A percentile compares a stretch with the other conserved stretches of the same genome.
phyloP scores from a whole-genome alignment of 2,888 invertebrate genomes.

The Endotricha flammealis region DNA sequence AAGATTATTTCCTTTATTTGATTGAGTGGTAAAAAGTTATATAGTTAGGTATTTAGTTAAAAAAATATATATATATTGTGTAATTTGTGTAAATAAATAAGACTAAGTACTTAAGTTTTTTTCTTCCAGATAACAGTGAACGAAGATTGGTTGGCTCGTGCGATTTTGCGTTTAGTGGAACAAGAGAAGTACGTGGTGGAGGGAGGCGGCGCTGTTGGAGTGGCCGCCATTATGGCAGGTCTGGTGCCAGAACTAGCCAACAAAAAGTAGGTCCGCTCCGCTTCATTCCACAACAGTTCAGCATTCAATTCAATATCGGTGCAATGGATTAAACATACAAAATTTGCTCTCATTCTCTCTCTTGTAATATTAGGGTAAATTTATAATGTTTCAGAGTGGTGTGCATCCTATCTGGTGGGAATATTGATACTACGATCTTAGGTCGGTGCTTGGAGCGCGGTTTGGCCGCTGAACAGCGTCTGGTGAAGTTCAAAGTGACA shows the following conservation, averaged over 20 bases:
- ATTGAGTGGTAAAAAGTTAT: too few relatives aligned
- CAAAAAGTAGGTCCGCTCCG: conserved; percentile 84
- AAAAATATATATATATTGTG: too few relatives aligned
- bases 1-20: too few relatives aligned
- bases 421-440: conserved; percentile 94
- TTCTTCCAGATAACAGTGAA: conserved; percentile 86
- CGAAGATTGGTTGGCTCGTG: conserved; percentile 90
- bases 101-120: too few relatives aligned
- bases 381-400: conserved; percentile 88
- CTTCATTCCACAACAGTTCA: too few relatives aligned
- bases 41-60: too few relatives aligned
- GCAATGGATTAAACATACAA: too few relatives aligned
- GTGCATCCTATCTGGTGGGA: conserved; percentile 90
- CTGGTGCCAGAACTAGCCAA: conserved; percentile 87
- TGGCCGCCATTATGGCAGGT: conserved; percentile 91
- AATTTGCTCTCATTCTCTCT: too few relatives aligned
- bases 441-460: conserved; percentile 93
- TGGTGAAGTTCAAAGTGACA: conserved; percentile 78
- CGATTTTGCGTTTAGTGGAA: conserved; percentile 87
- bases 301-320: too few relatives aligned
- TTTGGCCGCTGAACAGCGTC: conserved; percentile 89
- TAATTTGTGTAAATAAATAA: too few relatives aligned
- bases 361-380: too few relatives aligned
- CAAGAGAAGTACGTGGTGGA: conserved; percentile 94
- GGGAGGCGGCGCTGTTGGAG: conserved; percentile 91